Conservation (phyloP, 2,797 vertebrate species). For the Octomys mimax region DNA sequence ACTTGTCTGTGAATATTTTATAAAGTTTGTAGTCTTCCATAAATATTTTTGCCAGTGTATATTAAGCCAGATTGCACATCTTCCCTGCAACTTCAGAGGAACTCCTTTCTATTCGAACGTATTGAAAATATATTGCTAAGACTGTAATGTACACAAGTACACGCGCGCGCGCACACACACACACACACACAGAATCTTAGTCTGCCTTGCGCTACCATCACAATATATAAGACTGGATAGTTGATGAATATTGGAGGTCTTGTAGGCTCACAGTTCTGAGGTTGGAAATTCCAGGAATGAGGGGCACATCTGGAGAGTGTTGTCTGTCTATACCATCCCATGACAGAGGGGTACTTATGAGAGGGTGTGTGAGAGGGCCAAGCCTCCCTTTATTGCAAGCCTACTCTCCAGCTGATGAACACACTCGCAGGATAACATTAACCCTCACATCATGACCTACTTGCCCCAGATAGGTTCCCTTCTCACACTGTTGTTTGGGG, state of each 20-base stretch:
- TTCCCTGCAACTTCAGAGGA: constrained; percentile 70
- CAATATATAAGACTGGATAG: background rate
- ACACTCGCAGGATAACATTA: too few relatives aligned
- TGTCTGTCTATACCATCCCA: background rate
- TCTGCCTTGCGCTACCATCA: background rate
- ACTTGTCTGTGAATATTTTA: constrained; percentile 55
- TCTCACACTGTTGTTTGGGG: background rate
- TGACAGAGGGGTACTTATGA: background rate
- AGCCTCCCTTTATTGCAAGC: background rate
- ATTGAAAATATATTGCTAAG: constrained; percentile 55
- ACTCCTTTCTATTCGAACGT: constrained; percentile 69
- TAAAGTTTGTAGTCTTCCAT: constrained; percentile 71
- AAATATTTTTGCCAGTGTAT: constrained; percentile 78
- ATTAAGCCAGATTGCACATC: constrained; percentile 65
- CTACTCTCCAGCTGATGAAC: background rate
- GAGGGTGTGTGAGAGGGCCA: background rate
- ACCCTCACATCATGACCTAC: background rate
- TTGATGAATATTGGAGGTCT: background rate
- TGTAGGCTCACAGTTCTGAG: background rate
- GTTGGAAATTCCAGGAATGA: background rate
- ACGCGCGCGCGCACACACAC: background rate
- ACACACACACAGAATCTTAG: background rate
- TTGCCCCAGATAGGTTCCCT: background rate
- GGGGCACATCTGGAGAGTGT: background rate
- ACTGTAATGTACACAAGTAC: background rate